Base-by-base conservation (phyloP, 64 coral and sea anemone species). In the Cladopsammia gracilis region DNA sequence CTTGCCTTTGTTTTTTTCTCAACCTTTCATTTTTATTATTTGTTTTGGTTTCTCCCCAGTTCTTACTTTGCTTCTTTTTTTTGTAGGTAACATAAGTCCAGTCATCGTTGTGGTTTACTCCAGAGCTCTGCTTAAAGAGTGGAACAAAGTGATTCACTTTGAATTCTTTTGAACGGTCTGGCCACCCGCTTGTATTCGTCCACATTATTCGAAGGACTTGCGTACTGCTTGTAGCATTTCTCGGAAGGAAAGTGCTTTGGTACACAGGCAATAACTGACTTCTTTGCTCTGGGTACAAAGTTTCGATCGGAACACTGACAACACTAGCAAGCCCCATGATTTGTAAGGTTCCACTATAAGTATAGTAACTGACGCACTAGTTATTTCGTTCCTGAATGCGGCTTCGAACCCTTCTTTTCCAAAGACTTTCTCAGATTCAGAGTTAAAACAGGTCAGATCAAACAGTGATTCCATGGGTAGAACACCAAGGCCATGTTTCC, bases 251-350 rank as follows among this genome's bases (percentile, higher is more conserved):
- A 34, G 70, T 72, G 34, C 34, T 72, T 72, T 72, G 64, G 84
- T 87, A 87, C 16, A 71, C 54, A 62, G 65, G 65, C 46, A 87
- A 71, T 49, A 87, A 45, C 13, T 50, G 50, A 53, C 70, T 87
- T 45, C 47, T 87, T 71, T 70, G 64, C n/a, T 87, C 84, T 24
- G 70, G 70, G 34, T 72, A 72, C 34, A 72, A 24, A 72, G 70
- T 72, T 72, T 72, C 70, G 34, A 72, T 22, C 34, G 70, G 70
- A 72, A 72, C 25, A 22, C 48, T 66, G 64, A 87, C 61, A 34
- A 88, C 86, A 58, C 86, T 88, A 59, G 86, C 86, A 15, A 88
- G 86, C 18, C 68, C 86, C 71, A 88, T 88, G 48, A 88, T 88
- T 75, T 88, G 86, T 50, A 88, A 88, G 4, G 86, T 88, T 62